Evolutionary conservation across 2,113 vertebrate genomes (phyloP), one percentile per base, ranked within the genome.

Genomic region (Lynx canadensis): DNA sequence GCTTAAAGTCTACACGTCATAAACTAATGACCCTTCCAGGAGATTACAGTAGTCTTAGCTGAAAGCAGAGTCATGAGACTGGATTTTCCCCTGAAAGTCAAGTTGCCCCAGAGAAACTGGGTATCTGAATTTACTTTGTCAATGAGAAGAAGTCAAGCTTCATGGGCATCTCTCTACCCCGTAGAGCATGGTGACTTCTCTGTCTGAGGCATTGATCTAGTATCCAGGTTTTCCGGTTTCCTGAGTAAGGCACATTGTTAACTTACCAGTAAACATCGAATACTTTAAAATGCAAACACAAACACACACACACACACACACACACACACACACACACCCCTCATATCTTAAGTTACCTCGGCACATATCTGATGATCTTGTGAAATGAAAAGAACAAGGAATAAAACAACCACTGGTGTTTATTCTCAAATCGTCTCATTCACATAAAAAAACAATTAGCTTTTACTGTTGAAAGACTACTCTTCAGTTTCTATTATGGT

Each of bases 401-500:
- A 57, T 3, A 93, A 90, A 36, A 69, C 0, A 16, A 79, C 6
- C 33, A 83, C 11, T 60, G 69, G 48, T 14, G 13, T 81, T 90
- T 71, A 41, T 83, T 92, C 92, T 92, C 73, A 63, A 96, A 91
- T 41, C 33, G 87, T 27, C 18, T 91, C 48, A 65, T 78, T 92
- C 68, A 82, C 82, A 71, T 71, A 18, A 23, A 36, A 36, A 89
- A 87, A 68, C 60, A 14, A n/a, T 36, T 55, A 66, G 63, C 29
- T 91, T 95, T 96, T 74, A 86, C 80, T 97, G 41, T 73, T 91
- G 41, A 96, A 95, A 91, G 50, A 65, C 80, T 89, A 89, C 36
- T 79, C 85, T 83, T 95, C 76, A 36, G 50, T 96, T 96, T 98
- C 94, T 85, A 81, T 98, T 96, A 92, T 89, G 91, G 78, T 85